Evolutionary conservation across 2,888 invertebrate genomes (phyloP).

Genomic region (Pollenia angustigena): DNA sequence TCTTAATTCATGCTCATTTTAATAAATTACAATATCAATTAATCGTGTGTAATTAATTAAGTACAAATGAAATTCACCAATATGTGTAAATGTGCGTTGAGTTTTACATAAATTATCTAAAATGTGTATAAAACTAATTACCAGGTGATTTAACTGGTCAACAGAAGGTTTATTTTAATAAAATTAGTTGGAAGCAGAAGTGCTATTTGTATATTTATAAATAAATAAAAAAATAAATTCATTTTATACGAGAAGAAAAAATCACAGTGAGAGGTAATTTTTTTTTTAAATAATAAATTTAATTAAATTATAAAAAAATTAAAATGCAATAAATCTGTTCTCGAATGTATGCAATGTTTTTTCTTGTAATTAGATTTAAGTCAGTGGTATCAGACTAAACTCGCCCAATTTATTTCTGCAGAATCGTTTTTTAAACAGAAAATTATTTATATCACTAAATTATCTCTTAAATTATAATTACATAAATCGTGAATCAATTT

Average conservation of each 20-base stretch:
- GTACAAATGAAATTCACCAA: conserved; percentile 5
- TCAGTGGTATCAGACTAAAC: too few relatives aligned
- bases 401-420: too few relatives aligned
- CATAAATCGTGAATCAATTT: too few relatives aligned
- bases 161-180: conserved; percentile 39
- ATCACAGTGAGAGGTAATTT: not conserved
- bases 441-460: too few relatives aligned
- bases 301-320: too few relatives aligned
- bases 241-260: conserved; percentile 2
- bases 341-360: too few relatives aligned
- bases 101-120: conserved; percentile 49
- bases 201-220: not conserved
- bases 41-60: conserved; percentile 61
- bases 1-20: conserved; percentile 9
- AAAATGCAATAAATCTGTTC: too few relatives aligned
- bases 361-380: too few relatives aligned
- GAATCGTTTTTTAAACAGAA: too few relatives aligned
- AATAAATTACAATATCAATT: conserved; percentile 63
- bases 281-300: too few relatives aligned
- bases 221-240: conserved; percentile 31
- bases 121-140: conserved; percentile 38
- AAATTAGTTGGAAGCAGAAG: conserved; percentile 25
- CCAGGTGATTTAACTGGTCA: conserved; percentile 48
- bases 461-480: too few relatives aligned
- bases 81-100: not conserved